A percentile compares a stretch with the other conserved stretches of the same genome.
Conservation (phyloP, 2,888 invertebrate species). For the Micropterix aruncella region DNA sequence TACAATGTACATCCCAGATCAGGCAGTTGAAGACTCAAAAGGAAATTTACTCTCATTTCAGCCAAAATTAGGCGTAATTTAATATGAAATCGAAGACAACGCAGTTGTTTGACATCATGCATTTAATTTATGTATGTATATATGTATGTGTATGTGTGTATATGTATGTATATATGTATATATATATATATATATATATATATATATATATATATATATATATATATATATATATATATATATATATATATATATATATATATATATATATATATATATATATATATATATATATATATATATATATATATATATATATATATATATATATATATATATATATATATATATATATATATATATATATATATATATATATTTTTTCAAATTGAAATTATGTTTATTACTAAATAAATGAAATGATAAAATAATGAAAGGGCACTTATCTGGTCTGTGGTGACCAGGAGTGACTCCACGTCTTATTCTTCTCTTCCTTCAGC, state of each 20-base stretch:
- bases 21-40: too few relatives aligned
- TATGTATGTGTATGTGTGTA: neutral
- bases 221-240: neutral
- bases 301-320: neutral
- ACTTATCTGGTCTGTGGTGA: too few relatives aligned
- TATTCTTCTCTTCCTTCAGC: too few relatives aligned
- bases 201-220: neutral
- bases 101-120: too few relatives aligned
- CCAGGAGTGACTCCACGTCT: too few relatives aligned
- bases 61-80: neutral
- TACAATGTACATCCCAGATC: too few relatives aligned
- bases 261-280: neutral
- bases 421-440: too few relatives aligned
- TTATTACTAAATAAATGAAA: too few relatives aligned
- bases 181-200: neutral
- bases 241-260: neutral
- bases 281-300: neutral
- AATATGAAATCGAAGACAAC: too few relatives aligned
- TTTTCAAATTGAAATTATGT: too few relatives aligned
- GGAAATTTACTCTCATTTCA: neutral
- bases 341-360: neutral
- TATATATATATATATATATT: too few relatives aligned
- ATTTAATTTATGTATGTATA: too few relatives aligned
- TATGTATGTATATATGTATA: neutral
- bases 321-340: neutral